A percentile compares a stretch with the other conserved stretches of the same genome.
phyloP scores from a whole-genome alignment of 2,888 invertebrate species.

The Acanthosepion esculentum region DNA sequence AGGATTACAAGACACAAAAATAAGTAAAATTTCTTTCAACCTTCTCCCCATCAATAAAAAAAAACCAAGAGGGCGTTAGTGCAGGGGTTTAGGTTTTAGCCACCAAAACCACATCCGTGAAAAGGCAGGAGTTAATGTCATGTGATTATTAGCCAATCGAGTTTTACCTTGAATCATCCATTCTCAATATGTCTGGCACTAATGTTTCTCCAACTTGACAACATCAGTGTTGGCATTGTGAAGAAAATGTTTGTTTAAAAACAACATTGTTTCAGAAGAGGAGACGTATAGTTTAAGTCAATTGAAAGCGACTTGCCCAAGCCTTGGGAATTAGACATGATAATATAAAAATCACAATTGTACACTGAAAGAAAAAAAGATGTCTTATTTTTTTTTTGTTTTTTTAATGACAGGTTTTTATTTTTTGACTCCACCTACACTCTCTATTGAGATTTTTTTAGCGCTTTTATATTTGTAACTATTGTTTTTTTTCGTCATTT shows the following conservation, averaged over 20 bases:
- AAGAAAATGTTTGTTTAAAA: background rate
- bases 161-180: background rate
- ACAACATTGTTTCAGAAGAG: background rate
- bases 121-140: conserved; percentile 15
- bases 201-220: background rate
- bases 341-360: conserved; percentile 8
- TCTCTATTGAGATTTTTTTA: background rate
- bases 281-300: background rate
- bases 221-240: conserved; percentile 17
- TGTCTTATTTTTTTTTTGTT: background rate
- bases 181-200: background rate
- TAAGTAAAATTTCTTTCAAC: background rate
- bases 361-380: background rate
- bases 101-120: background rate
- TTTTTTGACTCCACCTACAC: too few relatives aligned
- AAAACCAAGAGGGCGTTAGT: background rate
- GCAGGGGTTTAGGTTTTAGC: background rate
- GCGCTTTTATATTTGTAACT: background rate
- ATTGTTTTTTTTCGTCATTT: background rate
- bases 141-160: background rate
- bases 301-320: background rate
- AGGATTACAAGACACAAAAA: background rate
- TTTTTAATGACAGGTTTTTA: background rate
- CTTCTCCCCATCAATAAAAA: background rate
- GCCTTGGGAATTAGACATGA: background rate